phyloP scores from a whole-genome alignment of 2,113 vertebrate genomes.

The Shinisaurus crocodilurus region DNA sequence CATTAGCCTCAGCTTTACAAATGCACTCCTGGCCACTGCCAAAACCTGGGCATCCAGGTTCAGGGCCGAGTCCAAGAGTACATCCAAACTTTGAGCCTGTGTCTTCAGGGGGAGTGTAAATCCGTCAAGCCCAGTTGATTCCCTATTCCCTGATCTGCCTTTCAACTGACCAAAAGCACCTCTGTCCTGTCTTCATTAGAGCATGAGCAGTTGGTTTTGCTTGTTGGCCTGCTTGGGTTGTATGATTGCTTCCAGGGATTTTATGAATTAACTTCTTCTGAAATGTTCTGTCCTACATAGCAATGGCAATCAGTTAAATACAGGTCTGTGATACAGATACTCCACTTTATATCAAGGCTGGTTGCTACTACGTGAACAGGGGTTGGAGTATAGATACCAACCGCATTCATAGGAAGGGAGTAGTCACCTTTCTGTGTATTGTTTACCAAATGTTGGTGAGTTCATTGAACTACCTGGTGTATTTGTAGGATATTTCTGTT shows the following conservation, averaged over 20 bases:
- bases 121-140: too few species aligned
- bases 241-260: background rate
- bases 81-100: too few species aligned
- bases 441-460: background rate
- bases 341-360: background rate
- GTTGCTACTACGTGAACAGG: background rate
- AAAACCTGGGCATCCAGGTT: too few species aligned
- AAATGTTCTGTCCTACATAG: background rate
- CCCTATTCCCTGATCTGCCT: too few species aligned
- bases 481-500: background rate
- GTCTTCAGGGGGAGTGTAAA: too few species aligned
- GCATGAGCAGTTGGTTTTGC: background rate
- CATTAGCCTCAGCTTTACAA: too few species aligned
- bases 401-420: background rate
- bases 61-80: too few species aligned
- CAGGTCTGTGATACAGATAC: background rate
- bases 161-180: too few species aligned
- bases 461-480: background rate
- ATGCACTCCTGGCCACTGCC: too few species aligned
- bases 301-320: background rate
- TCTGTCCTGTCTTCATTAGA: background rate
- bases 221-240: background rate
- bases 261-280: background rate
- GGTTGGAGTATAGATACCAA: background rate
- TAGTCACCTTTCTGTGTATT: background rate